Evolutionary conservation across 1,140 invertebrate species (phyloP).

Genomic region (Calephelis nemesis): DNA sequence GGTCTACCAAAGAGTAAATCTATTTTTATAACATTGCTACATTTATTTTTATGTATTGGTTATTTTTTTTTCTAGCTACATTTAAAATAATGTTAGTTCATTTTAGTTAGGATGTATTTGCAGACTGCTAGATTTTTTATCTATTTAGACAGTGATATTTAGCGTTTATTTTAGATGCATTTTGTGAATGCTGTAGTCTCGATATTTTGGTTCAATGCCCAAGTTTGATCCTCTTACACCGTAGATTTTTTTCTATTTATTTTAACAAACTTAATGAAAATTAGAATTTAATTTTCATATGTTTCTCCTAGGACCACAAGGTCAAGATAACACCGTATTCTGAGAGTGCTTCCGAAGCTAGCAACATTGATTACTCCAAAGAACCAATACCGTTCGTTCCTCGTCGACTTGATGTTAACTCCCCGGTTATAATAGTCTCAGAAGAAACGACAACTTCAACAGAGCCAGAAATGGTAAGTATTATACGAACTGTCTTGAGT

Average conservation of each 20-base stretch:
- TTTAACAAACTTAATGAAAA: background rate
- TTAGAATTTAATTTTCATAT: slow-evolving; percentile 12
- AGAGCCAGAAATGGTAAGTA: slow-evolving; percentile 55
- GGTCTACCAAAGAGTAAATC: background rate
- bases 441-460: slow-evolving; percentile 51
- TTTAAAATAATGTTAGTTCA: background rate
- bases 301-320: slow-evolving; percentile 47
- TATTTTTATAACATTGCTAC: background rate
- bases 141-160: background rate
- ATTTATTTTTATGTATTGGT: background rate
- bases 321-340: slow-evolving; percentile 63
- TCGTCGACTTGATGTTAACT: slow-evolving; percentile 40
- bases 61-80: background rate
- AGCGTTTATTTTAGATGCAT: slow-evolving; percentile 3
- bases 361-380: slow-evolving; percentile 41
- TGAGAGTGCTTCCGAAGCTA: slow-evolving; percentile 52
- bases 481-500: slow-evolving; percentile 26
- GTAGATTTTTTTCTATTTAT: slow-evolving; percentile 17
- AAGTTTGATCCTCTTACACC: slow-evolving; percentile 14
- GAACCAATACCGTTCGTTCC: slow-evolving; percentile 35
- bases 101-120: slow-evolving; percentile 1
- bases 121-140: slow-evolving; percentile 5
- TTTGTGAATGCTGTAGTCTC: slow-evolving; percentile 5
- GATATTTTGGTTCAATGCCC: slow-evolving; percentile 7
- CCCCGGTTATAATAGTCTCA: slow-evolving; percentile 39